Evolutionary conservation across 2,113 vertebrate genomes (phyloP).

Genomic region (Tragelaphus buxtoni): DNA sequence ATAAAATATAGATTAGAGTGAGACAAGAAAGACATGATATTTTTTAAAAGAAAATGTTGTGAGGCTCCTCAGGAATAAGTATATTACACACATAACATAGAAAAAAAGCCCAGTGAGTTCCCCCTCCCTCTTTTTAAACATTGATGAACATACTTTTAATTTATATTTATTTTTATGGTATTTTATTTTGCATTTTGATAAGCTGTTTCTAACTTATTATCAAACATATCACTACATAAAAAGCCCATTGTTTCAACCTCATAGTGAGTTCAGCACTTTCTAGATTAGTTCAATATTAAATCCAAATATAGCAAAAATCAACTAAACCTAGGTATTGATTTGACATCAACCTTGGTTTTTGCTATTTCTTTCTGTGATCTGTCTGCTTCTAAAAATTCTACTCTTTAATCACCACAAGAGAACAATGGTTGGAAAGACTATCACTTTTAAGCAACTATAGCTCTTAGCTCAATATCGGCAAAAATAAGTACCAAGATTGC

Average conservation of each 20-base stretch:
- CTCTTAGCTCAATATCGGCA: constrained; percentile 13
- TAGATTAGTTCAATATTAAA: constrained; percentile 62
- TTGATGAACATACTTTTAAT: not conserved
- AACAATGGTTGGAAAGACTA: constrained; percentile 22
- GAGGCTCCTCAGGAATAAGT: not conserved
- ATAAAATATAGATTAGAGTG: not conserved
- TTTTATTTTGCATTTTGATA: not conserved
- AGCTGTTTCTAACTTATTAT: not conserved
- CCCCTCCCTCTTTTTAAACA: not conserved
- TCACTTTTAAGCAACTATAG: constrained; percentile 25
- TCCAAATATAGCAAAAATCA: constrained; percentile 66
- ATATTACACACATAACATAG: not conserved
- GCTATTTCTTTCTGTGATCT: constrained; percentile 63
- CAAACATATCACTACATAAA: not conserved
- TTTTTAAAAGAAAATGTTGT: not conserved
- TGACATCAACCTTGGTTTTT: constrained; percentile 60
- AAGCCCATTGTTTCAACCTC: constrained; percentile 23
- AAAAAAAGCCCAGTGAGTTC: not conserved
- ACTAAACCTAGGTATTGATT: constrained; percentile 57
- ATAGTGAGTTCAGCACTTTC: constrained; percentile 33
- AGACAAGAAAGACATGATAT: not conserved
- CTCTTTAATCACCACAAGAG: constrained; percentile 56
- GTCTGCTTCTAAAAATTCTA: constrained; percentile 59
- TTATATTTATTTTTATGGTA: not conserved
- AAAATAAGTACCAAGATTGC: not conserved